Base-by-base conservation (phyloP, 2,888 invertebrate genomes). In the Lasioglossum zephyrum region DNA sequence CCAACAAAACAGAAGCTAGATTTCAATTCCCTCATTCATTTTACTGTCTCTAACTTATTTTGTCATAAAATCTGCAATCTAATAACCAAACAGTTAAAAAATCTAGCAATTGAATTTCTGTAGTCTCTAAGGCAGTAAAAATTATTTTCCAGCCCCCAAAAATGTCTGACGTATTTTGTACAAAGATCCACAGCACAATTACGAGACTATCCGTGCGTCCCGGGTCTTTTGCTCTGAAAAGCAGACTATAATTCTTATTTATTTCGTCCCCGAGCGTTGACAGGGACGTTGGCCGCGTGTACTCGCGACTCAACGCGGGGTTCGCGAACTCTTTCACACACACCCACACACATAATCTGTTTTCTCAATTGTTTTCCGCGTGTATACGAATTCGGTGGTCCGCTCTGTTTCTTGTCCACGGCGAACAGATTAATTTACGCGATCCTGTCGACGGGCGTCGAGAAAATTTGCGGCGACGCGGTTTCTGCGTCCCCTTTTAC, bases 311-410 rank as follows among this genome's bases (percentile, higher is more conserved):
- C n/a, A 41, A 41, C 70, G 41, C 18, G 66, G 66, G 66, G 66
- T 41, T 41, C 69, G 69, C 39, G 22, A 36, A 39, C 36, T 36
- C 70, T 44, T 41, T 41, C 70, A 70, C 41, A 70, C n/a, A 69
- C 22, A 9, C 69, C 39, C 36, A 69, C 39, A 36, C 9, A 36
- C 69, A 11, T 22, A 69, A 16, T 70, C 81, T 69, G 26, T 73
- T 60, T 41, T 41, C 60, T 26, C 41, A 13, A 60, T 69, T 69
- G 69, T 69, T 69, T 69, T 39, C 39, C 80, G 76, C 60, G 82
- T 77, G 63, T 77, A 79, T 76, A 69, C 85, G 88, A 88, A 87
- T 89, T 89, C 87, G 87, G 87, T 78, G 70, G 85, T 89, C 80
- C 16, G 75, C 44, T 76, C 74, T n/a, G n/a, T 39, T 66, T 82